phyloP scores from a whole-genome alignment of 2,113 vertebrate species.

The Psettodes erumei region DNA sequence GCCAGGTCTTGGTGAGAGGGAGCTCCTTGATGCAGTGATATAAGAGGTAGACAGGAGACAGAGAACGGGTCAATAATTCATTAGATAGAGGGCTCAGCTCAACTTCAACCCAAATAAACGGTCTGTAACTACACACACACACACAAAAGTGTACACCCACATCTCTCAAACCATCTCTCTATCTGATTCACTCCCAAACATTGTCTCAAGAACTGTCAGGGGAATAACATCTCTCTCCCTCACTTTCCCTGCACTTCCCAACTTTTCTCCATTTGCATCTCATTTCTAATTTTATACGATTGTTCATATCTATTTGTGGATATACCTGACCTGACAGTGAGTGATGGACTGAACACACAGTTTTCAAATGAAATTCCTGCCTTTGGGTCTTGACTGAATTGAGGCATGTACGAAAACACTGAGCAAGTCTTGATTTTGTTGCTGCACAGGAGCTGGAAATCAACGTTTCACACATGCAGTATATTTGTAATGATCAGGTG shows the following conservation, averaged over 20 bases:
- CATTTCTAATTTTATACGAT: background rate
- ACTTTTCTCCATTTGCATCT: slow-evolving; percentile 2
- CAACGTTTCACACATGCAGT: too few species aligned
- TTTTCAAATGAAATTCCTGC: too few species aligned
- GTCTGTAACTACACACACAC: slow-evolving; percentile 24
- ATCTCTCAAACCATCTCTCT: slow-evolving; percentile 15
- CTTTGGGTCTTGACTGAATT: background rate
- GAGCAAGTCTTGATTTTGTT: too few species aligned
- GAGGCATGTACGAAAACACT: background rate
- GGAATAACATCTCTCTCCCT: background rate
- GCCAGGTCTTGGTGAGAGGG: slow-evolving; percentile 48
- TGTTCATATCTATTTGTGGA: background rate
- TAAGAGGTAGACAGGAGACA: slow-evolving; percentile 54
- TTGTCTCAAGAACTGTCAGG: slow-evolving; percentile 35
- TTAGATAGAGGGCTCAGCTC: slow-evolving; percentile 64
- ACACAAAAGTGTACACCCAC: too few species aligned
- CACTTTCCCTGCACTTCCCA: background rate
- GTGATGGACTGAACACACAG: background rate
- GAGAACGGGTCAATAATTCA: slow-evolving; percentile 75
- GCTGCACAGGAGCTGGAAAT: too few species aligned
- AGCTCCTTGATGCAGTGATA: slow-evolving; percentile 62
- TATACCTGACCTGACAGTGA: background rate
- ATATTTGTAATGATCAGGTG: too few species aligned
- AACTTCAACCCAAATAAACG: slow-evolving; percentile 71
- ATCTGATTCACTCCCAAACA: slow-evolving; percentile 37